Base-by-base conservation (phyloP, 2,797 vertebrate genomes). In the Iguana delicatissima region DNA sequence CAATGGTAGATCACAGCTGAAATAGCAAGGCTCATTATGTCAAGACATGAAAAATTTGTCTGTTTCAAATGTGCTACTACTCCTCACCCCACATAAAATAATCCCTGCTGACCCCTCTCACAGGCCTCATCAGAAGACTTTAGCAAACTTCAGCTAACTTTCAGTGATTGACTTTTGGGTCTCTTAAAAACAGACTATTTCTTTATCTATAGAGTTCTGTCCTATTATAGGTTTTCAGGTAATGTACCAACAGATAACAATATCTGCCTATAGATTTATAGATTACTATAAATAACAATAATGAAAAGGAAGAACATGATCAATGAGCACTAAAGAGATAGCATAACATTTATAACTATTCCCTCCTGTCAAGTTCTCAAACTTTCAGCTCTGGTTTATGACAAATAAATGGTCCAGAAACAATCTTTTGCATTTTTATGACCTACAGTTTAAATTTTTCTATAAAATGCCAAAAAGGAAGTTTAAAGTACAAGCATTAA, bases 321-420 rank as follows among this genome's bases (percentile, higher is more conserved):
- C 57, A 46, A 42, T 89, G 79, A 87, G 55, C 29, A 87, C 16
- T 55, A 77, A 64, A 85, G 38, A 80, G 38, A 88, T 5, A 2
- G 0, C 22, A 12, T 18, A 76, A 76, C 57, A 50, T 20, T 85
- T 67, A 18, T 0, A 2, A 12, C 3, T 38, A 88, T 22, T 82
- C 6, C 6, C 50, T 83, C 1, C 0, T 69, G n/a, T 83, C 69
- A 91, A 57, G 35, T 62, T 86, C 91, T 91, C 77, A 89, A 89
- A 93, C 82, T 2, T 80, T 69, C 69, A 55, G 12, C 69, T 90
- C 88, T 84, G 35, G 18, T 38, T 62, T 87, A 72, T 64, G 57
- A 89, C 2, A 91, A 94, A 62, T 91, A 90, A 92, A 92, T 87
- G 85, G 50, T 3, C 91, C 0, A 79, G 50, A 89, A 90, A 55